Conservation (phyloP, 2,888 invertebrate species). For the Herminia tarsipennalis region DNA sequence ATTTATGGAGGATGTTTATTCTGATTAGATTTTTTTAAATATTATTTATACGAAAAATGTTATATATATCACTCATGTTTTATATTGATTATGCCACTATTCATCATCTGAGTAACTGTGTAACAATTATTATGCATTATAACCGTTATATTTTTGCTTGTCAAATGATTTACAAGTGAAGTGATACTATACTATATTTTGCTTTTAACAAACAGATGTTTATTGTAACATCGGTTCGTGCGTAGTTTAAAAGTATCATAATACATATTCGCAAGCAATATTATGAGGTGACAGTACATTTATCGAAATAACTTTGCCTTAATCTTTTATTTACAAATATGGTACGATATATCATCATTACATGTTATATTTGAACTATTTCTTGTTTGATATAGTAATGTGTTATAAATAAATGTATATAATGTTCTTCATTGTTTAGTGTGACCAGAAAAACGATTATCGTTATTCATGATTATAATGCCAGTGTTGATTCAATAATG, state of each 20-base stretch:
- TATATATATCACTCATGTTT: too few species aligned
- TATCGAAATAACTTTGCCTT: conserved; percentile 28
- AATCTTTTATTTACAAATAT: conserved; percentile 34
- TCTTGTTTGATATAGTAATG: conserved; percentile 29
- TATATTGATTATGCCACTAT: too few species aligned
- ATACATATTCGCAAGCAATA: not conserved
- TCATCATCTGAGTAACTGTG: too few species aligned
- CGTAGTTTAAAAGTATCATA: too few species aligned
- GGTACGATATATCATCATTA: conserved; percentile 26
- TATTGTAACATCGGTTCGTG: too few species aligned
- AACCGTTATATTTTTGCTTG: conserved; percentile 4
- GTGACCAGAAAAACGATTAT: conserved; percentile 22
- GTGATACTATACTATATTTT: too few species aligned
- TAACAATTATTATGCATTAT: too few species aligned
- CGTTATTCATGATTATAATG: not conserved
- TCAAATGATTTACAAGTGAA: not conserved
- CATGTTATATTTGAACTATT: conserved; percentile 28
- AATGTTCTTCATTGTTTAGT: conserved; percentile 22
- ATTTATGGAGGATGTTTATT: conserved; percentile 35
- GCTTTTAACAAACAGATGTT: too few species aligned
- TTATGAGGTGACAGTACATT: conserved; percentile 2
- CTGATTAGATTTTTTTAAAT: conserved; percentile 26
- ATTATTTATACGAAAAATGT: conserved; percentile 19
- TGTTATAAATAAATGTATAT: conserved; percentile 35
- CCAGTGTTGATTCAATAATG: not conserved